Evolutionary conservation across 2,113 vertebrate species (phyloP).

Genomic region (Uropsilus gracilis): DNA sequence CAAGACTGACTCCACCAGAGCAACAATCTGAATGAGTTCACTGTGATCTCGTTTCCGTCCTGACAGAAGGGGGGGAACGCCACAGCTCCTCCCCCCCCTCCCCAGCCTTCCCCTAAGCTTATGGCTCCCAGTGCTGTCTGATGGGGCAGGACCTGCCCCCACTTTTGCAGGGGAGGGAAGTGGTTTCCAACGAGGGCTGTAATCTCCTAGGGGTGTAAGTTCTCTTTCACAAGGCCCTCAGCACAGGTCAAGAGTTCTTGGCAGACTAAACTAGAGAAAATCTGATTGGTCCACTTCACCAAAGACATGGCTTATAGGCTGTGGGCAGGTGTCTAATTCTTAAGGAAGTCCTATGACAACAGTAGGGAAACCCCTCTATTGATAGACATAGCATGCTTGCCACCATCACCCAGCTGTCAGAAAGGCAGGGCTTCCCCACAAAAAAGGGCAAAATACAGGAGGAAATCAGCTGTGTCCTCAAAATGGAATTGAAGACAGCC

Average conservation of each 20-base stretch:
- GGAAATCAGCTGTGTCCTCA: background rate
- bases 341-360: background rate
- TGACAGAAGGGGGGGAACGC: background rate
- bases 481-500: background rate
- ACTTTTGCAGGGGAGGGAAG: background rate
- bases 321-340: background rate
- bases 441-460: background rate
- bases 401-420: background rate
- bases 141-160: fast-evolving
- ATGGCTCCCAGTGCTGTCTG: fast-evolving
- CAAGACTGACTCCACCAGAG: background rate
- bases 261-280: background rate
- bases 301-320: background rate
- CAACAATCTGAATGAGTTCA: background rate
- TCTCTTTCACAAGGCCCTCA: background rate
- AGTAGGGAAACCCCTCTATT: background rate
- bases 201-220: background rate
- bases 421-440: background rate
- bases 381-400: fast-evolving
- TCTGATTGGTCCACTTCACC: background rate
- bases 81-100: background rate
- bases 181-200: background rate
- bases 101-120: background rate
- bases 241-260: background rate
- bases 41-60: background rate